A percentile compares a stretch with the other conserved stretches of the same genome.
Conservation (phyloP, 2,113 vertebrate species). For the Sitta europaea region DNA sequence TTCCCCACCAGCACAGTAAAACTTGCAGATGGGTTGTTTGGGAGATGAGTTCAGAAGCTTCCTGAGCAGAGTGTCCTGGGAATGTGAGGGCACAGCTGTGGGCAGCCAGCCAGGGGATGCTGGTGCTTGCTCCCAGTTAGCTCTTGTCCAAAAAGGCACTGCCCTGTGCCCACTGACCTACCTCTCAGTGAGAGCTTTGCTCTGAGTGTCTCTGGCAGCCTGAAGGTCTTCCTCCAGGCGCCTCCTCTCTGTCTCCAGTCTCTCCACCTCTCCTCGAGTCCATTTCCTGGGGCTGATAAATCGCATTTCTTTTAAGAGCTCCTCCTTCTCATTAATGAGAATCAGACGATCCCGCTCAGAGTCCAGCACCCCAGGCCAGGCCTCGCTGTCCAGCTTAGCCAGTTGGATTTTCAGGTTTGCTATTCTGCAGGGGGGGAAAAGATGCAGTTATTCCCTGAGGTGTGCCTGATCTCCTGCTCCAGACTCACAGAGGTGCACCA, state of each 20-base stretch:
- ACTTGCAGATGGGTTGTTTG: background rate
- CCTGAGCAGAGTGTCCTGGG: background rate
- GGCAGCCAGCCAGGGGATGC: background rate
- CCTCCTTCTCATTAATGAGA: slow-evolving; percentile 96
- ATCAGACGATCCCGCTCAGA: slow-evolving; percentile 93
- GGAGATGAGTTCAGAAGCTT: background rate
- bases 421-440: slow-evolving; percentile 75
- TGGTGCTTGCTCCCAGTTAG: background rate
- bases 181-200: slow-evolving; percentile 94
- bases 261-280: slow-evolving; percentile 83
- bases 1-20: background rate
- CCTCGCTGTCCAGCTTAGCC: slow-evolving; percentile 92
- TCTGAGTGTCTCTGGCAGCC: slow-evolving; percentile 91
- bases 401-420: slow-evolving; percentile 95
- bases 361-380: slow-evolving; percentile 95
- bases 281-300: slow-evolving; percentile 84
- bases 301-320: slow-evolving; percentile 94
- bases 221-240: slow-evolving; percentile 91
- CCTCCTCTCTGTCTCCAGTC: slow-evolving; percentile 85
- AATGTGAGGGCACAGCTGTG: background rate
- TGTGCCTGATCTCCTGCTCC: background rate
- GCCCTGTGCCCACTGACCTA: background rate
- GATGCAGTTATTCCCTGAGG: background rate
- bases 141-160: background rate
- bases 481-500: background rate